Percentiles rank a stretch among this genome's conserved stretches.
These are phyloP conservation scores for Papilio dardanus DNA, from an alignment of 1,140 invertebrate species.

Conservation along the genomic window DNA sequence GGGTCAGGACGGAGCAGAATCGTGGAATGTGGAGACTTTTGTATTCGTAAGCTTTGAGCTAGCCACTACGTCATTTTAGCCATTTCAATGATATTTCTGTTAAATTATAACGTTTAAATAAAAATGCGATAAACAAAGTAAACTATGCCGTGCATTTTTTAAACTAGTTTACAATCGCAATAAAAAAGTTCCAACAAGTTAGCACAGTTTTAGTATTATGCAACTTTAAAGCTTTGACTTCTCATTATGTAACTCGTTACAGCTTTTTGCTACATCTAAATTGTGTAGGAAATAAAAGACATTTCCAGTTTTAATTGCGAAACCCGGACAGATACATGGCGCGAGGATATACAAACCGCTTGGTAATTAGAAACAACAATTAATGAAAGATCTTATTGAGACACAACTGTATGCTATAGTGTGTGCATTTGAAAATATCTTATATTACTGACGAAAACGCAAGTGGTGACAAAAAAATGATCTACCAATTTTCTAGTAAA, in stretches of 20 bases:
- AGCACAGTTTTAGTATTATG: conserved; percentile 23
- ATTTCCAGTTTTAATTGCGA: background rate
- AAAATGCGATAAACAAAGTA: background rate
- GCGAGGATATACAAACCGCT: background rate
- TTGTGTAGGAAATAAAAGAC: conserved; percentile 16
- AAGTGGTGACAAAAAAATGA: too few relatives aligned
- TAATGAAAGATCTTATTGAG: conserved; percentile 33
- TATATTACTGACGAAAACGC: too few relatives aligned
- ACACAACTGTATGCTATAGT: conserved; percentile 50
- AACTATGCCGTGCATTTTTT: background rate
- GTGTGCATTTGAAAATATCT: too few relatives aligned
- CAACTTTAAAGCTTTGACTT: conserved; percentile 28
- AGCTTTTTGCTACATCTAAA: conserved; percentile 19
- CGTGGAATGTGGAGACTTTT: too few relatives aligned
- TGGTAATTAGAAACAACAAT: conserved; percentile 8
- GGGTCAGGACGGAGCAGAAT: too few relatives aligned
- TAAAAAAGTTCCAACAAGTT: conserved; percentile 26
- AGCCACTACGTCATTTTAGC: too few relatives aligned
- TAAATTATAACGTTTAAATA: background rate
- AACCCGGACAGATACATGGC: conserved; percentile 17
- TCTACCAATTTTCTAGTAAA: too few relatives aligned
- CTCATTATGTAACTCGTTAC: conserved; percentile 27
- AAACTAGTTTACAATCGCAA: conserved; percentile 12
- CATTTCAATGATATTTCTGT: too few relatives aligned
- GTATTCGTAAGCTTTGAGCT: too few relatives aligned